Conservation (phyloP, 2,113 vertebrate genomes). For the Charina bottae region DNA sequence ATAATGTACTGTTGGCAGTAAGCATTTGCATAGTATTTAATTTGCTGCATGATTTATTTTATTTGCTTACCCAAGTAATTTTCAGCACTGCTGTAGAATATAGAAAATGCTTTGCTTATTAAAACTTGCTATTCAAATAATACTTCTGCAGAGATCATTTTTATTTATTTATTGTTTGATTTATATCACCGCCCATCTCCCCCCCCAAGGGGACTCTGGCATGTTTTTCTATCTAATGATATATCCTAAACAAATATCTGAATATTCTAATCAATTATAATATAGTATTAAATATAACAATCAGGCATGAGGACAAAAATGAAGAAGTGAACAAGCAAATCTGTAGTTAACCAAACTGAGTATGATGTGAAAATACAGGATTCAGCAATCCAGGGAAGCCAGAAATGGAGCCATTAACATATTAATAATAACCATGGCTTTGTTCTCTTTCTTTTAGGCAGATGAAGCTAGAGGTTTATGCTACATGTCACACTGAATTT, state of each 20-base stretch:
- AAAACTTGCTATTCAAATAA: constrained; percentile 41
- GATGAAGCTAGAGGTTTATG: background rate
- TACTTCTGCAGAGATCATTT: constrained; percentile 14
- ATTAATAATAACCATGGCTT: background rate
- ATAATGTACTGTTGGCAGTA: constrained; percentile 93
- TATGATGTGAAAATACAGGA: background rate
- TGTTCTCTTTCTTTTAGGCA: background rate
- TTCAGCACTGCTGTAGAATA: constrained; percentile 47
- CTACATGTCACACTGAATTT: background rate
- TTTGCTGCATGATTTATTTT: constrained; percentile 59
- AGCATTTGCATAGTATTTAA: constrained; percentile 48
- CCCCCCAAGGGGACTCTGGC: too few species aligned
- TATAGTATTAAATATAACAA: constrained; percentile 22
- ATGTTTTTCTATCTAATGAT: constrained; percentile 7
- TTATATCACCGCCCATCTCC: too few species aligned
- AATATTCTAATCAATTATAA: constrained; percentile 11
- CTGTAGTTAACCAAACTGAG: background rate
- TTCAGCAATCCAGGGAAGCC: background rate
- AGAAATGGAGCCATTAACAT: background rate
- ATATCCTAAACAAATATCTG: background rate
- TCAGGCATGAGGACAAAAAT: background rate
- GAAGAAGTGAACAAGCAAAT: background rate
- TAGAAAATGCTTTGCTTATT: constrained; percentile 60
- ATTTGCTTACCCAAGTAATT: constrained; percentile 3
- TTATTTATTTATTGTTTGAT: too few species aligned